Evolutionary conservation across 2,113 vertebrate genomes (phyloP).

Genomic region (Lates calcarifer): DNA sequence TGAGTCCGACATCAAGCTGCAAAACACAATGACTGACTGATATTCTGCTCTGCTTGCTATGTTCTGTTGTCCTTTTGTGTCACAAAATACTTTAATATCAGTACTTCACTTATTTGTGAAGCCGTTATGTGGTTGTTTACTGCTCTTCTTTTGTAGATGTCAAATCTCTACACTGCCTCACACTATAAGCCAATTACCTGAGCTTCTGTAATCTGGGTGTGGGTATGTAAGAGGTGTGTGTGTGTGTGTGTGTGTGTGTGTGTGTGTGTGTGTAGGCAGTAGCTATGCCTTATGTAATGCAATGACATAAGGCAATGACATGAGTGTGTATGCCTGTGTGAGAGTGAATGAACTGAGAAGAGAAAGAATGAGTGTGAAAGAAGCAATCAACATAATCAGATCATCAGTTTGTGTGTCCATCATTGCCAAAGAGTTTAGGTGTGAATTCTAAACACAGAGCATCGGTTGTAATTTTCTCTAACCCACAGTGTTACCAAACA

Average conservation of each 20-base stretch:
- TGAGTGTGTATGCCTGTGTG: slow-evolving; percentile 1
- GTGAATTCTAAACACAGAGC: not conserved
- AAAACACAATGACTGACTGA: not conserved
- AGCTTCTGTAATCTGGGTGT: slow-evolving; percentile 73
- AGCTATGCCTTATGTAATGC: slow-evolving; percentile 20
- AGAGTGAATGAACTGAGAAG: too few species aligned
- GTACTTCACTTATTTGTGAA: not conserved
- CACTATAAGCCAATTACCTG: slow-evolving; percentile 76
- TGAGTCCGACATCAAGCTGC: slow-evolving; percentile 53
- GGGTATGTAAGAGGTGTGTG: slow-evolving; percentile 15
- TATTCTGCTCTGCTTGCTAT: not conserved
- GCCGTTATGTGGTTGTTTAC: slow-evolving; percentile 44
- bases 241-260: slow-evolving; percentile 8
- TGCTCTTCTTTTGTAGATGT: slow-evolving; percentile 45
- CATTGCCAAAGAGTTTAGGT: not conserved
- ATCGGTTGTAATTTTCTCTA: not conserved
- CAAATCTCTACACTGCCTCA: slow-evolving; percentile 61
- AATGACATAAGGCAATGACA: slow-evolving; percentile 43
- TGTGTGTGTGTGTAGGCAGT: slow-evolving; percentile 21
- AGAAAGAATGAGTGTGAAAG: not conserved
- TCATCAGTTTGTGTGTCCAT: not conserved
- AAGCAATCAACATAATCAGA: not conserved
- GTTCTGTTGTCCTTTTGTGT: not conserved
- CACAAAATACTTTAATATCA: not conserved
- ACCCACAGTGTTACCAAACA: not conserved